A percentile compares a stretch with the other conserved stretches of the same genome.
Conservation (phyloP, 64 coral and sea anemone genomes). For the Pocillopora damicornis region DNA sequence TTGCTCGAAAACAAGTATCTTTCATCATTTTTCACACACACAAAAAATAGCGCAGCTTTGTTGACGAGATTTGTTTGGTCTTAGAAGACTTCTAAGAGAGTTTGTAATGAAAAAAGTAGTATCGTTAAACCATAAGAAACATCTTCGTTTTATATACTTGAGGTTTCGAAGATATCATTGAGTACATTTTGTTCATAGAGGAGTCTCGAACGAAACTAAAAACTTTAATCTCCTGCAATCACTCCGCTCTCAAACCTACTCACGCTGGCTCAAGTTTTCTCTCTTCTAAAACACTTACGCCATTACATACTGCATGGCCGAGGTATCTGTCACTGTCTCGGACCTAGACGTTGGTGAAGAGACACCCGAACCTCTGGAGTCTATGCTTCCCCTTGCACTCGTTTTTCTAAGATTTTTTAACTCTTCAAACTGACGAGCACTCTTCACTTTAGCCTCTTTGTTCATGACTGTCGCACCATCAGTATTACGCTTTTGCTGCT, state of each 20-base stretch:
- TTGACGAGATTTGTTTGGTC: no score
- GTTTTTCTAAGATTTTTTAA: background rate
- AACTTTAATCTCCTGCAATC: background rate
- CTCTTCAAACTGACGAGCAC: conserved; percentile 8
- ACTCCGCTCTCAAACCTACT: background rate
- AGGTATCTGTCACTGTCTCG: conserved; percentile 23
- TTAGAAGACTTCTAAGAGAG: no score
- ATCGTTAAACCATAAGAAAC: no score
- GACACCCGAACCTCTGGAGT: conserved; percentile 26
- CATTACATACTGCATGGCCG: conserved; percentile 38
- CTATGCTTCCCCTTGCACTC: conserved; percentile 11
- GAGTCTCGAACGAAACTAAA: no score
- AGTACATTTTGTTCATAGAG: no score
- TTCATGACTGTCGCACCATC: conserved; percentile 1
- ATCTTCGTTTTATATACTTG: no score
- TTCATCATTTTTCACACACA: no score
- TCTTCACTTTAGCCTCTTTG: conserved; percentile 17
- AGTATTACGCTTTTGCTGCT: background rate
- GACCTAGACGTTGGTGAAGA: conserved; percentile 36
- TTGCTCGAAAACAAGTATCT: no score
- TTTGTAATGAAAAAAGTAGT: no score
- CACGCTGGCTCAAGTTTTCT: background rate
- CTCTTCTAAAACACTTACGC: conserved; percentile 34
- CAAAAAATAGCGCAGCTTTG: no score
- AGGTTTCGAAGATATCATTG: no score